Conservation (phyloP, 2,113 vertebrate species). For the Riparia riparia region DNA sequence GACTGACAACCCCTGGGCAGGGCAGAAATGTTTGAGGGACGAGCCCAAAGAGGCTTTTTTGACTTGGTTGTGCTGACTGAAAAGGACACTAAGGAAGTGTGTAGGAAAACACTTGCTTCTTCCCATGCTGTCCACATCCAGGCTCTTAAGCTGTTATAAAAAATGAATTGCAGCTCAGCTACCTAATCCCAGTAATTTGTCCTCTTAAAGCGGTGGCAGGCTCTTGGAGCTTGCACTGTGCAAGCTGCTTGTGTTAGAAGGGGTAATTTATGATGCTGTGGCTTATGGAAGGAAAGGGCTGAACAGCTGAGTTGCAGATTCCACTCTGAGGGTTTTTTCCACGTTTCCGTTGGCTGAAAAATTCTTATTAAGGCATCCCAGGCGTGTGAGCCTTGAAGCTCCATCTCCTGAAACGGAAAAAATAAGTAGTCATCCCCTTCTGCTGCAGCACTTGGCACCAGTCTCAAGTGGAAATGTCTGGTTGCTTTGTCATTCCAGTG, state of each 20-base stretch:
- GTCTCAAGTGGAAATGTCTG: constrained; percentile 39
- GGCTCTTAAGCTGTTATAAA: background rate
- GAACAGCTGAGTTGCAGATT: constrained; percentile 23
- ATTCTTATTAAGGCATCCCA: constrained; percentile 32
- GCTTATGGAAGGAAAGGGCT: background rate
- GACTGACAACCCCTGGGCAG: background rate
- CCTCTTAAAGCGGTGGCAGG: background rate
- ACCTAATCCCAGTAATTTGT: background rate
- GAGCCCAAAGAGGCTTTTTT: background rate
- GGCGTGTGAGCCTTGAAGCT: background rate
- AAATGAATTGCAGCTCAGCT: background rate
- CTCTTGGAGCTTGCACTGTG: background rate
- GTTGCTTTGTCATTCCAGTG: constrained; percentile 56
- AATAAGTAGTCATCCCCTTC: constrained; percentile 8
- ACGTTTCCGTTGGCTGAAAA: background rate
- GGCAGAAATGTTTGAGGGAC: background rate
- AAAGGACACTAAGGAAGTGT: background rate
- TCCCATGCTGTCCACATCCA: background rate
- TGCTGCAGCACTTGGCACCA: constrained; percentile 48
- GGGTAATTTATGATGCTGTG: background rate
- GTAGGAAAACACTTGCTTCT: background rate
- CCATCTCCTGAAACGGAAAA: constrained; percentile 17
- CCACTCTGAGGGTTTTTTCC: background rate
- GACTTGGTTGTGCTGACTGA: background rate
- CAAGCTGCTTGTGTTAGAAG: background rate